These are phyloP conservation scores for Galaxea fascicularis DNA, from an alignment of 92 coral and sea anemone genomes.

Conservation along the genomic window DNA sequence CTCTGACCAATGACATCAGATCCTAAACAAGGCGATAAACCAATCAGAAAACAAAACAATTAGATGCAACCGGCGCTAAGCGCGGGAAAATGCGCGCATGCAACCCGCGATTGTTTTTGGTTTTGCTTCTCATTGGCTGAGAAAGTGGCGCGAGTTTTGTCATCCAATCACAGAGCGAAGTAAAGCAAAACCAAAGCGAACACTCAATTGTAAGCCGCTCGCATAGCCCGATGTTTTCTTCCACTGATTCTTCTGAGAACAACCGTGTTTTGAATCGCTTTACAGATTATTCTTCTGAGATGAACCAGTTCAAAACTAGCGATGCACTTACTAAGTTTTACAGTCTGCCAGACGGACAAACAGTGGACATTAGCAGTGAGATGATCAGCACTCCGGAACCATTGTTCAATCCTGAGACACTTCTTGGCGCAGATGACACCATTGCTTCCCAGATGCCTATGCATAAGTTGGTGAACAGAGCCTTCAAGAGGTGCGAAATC, in stretches of 20 bases:
- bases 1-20: too few species aligned
- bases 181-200: too few species aligned
- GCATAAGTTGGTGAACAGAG: conserved; percentile 79
- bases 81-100: too few species aligned
- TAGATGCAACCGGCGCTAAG: too few species aligned
- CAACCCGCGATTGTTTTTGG: too few species aligned
- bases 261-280: neutral
- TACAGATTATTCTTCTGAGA: conserved; percentile 80
- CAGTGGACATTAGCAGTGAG: conserved; percentile 85
- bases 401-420: conserved; percentile 82
- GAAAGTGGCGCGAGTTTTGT: too few species aligned
- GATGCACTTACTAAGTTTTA: conserved; percentile 79
- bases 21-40: too few species aligned
- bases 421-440: conserved; percentile 75
- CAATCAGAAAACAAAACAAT: too few species aligned
- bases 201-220: too few species aligned
- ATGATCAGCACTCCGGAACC: conserved; percentile 86
- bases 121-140: too few species aligned
- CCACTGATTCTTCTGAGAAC: neutral
- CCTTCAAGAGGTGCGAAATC: conserved; percentile 76
- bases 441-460: conserved; percentile 89
- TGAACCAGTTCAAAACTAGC: conserved; percentile 78
- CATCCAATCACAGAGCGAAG: too few species aligned
- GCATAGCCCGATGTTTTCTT: neutral
- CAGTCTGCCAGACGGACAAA: conserved; percentile 95